These are phyloP conservation scores for Thereva nobilitata DNA, from an alignment of 2,888 invertebrate species.

Conservation along the genomic window DNA sequence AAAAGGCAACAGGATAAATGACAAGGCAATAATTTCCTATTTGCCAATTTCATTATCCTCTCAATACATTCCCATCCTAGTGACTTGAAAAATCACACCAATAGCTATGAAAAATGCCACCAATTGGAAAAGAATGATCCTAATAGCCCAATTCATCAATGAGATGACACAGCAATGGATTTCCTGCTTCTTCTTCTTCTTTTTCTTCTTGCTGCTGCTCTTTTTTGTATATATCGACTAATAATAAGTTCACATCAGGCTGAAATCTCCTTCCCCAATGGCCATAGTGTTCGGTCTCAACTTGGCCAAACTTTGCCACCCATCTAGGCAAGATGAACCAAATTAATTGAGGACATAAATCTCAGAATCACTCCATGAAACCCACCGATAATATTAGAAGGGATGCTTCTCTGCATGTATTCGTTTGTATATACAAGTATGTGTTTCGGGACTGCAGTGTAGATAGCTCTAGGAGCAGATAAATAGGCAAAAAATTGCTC, in stretches of 20 bases:
- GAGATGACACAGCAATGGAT: constrained; percentile 20
- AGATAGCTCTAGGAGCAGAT: constrained; percentile 1
- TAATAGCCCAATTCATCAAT: constrained; percentile 21
- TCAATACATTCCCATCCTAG: not conserved
- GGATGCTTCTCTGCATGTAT: too few relatives aligned
- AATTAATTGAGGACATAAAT: constrained; percentile 33
- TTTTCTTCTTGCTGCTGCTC: too few relatives aligned
- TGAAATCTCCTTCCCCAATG: too few relatives aligned
- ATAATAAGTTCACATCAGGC: constrained; percentile 20
- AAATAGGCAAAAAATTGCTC: constrained; percentile 20
- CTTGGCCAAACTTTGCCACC: constrained; percentile 5
- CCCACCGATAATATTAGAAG: too few relatives aligned
- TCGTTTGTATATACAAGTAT: too few relatives aligned
- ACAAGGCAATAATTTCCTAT: not conserved
- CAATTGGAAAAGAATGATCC: constrained; percentile 15
- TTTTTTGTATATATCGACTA: constrained; percentile 1
- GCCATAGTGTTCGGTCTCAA: not conserved
- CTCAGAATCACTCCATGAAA: constrained; percentile 6
- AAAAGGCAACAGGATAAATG: not conserved
- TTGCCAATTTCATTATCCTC: constrained; percentile 5
- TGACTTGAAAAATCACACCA: constrained; percentile 17
- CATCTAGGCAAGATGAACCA: constrained; percentile 13
- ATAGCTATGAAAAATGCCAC: constrained; percentile 16
- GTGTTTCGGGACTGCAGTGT: not conserved
- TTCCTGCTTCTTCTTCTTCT: not conserved